phyloP scores from a whole-genome alignment of 1,140 invertebrate genomes.

The Contarinia nasturtii region DNA sequence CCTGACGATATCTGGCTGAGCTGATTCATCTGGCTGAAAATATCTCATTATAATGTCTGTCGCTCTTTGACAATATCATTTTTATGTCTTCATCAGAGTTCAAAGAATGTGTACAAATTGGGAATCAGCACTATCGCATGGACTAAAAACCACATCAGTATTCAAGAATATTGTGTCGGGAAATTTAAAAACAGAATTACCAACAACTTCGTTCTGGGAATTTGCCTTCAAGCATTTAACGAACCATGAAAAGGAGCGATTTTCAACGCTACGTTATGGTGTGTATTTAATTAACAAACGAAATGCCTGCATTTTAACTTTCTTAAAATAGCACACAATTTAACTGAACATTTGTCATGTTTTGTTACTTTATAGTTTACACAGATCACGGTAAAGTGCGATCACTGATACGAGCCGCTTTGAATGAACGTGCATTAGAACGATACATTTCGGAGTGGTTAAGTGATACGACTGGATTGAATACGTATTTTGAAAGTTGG shows the following conservation, averaged over 20 bases:
- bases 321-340: too few relatives aligned
- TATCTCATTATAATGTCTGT: too few relatives aligned
- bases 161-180: constrained; percentile 20
- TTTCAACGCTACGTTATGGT: constrained; percentile 42
- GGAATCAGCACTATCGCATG: constrained; percentile 44
- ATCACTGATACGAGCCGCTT: constrained; percentile 61
- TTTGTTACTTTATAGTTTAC: constrained; percentile 29
- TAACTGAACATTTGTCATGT: too few relatives aligned
- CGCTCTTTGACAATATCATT: too few relatives aligned
- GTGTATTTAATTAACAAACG: too few relatives aligned
- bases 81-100: constrained; percentile 13
- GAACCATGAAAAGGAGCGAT: constrained; percentile 62
- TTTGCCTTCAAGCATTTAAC: constrained; percentile 46
- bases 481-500: constrained; percentile 51
- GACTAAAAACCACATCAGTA: constrained; percentile 24
- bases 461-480: constrained; percentile 32
- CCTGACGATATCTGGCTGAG: too few relatives aligned
- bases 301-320: too few relatives aligned
- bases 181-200: constrained; percentile 2
- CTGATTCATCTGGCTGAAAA: too few relatives aligned
- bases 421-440: constrained; percentile 71
- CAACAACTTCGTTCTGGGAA: constrained; percentile 28
- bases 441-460: constrained; percentile 53
- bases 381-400: constrained; percentile 57
- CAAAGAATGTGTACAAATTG: constrained; percentile 36